Percentiles rank a stretch among this genome's conserved stretches.
These are phyloP conservation scores for Carabus problematicus DNA, from an alignment of 2,888 invertebrate genomes.

Conservation along the genomic window DNA sequence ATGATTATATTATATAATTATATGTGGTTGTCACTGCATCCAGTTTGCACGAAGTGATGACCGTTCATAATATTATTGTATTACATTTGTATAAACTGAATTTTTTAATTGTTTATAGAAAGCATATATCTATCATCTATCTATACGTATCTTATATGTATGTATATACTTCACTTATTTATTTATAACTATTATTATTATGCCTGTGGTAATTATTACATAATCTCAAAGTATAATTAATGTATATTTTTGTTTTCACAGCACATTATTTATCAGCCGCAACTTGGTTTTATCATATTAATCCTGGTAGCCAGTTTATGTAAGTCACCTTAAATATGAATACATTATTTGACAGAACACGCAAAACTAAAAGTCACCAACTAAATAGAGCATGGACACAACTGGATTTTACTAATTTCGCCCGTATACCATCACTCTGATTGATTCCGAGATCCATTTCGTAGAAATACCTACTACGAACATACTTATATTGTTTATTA, in stretches of 20 bases:
- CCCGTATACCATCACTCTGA: too few relatives aligned
- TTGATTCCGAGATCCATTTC: too few relatives aligned
- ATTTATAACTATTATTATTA: slow-evolving; percentile 34
- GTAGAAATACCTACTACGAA: too few relatives aligned
- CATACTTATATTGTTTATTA: too few relatives aligned
- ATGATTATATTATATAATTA: not conserved
- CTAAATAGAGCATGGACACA: too few relatives aligned
- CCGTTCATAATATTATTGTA: slow-evolving; percentile 3
- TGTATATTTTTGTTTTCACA: slow-evolving; percentile 1
- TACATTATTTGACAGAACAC: not conserved
- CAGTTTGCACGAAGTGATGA: not conserved
- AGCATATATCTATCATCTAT: slow-evolving; percentile 19
- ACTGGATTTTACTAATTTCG: too few relatives aligned
- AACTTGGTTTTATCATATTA: not conserved
- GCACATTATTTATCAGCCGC: too few relatives aligned
- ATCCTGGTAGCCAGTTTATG: not conserved
- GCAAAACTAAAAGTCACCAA: too few relatives aligned
- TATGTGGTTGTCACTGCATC: not conserved
- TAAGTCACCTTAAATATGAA: not conserved
- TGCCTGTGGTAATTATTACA: slow-evolving; percentile 36
- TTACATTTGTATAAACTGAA: slow-evolving; percentile 42
- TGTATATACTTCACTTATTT: slow-evolving; percentile 38
- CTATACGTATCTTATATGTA: slow-evolving; percentile 37
- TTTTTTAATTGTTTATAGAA: slow-evolving; percentile 42
- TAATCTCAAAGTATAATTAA: slow-evolving; percentile 31